Conservation (phyloP, 2,113 vertebrate species). For the Symphodus melops region DNA sequence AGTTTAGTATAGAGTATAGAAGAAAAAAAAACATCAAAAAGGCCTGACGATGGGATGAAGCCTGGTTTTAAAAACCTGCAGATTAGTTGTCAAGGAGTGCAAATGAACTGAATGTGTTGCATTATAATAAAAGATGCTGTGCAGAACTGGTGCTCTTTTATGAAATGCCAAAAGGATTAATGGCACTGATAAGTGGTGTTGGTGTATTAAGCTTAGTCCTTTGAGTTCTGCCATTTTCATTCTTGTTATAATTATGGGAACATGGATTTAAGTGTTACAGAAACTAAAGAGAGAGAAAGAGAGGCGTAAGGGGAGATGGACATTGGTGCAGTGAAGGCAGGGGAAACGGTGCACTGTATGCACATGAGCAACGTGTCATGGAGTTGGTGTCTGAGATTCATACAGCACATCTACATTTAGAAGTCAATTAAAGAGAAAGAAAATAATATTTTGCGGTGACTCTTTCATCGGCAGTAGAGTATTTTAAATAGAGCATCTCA, state of each 20-base stretch:
- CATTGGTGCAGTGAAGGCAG: neutral
- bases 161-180: constrained; percentile 76
- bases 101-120: constrained; percentile 40
- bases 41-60: neutral
- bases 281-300: constrained; percentile 16
- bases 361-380: neutral
- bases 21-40: neutral
- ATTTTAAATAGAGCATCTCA: too few relatives aligned
- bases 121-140: constrained; percentile 45
- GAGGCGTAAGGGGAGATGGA: neutral
- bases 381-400: too few relatives aligned
- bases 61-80: constrained; percentile 15
- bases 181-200: constrained; percentile 53
- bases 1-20: neutral
- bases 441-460: too few relatives aligned
- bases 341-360: constrained; percentile 19
- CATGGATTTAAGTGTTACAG: constrained; percentile 42
- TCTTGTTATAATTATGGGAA: constrained; percentile 43
- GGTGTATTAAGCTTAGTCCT: constrained; percentile 54
- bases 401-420: neutral
- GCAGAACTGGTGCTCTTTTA: constrained; percentile 22
- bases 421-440: neutral
- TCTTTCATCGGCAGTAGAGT: too few relatives aligned
- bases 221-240: constrained; percentile 65
- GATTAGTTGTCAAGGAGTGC: constrained; percentile 39